phyloP scores from a whole-genome alignment of 1,140 invertebrate genomes.

The Ruditapes philippinarum region DNA sequence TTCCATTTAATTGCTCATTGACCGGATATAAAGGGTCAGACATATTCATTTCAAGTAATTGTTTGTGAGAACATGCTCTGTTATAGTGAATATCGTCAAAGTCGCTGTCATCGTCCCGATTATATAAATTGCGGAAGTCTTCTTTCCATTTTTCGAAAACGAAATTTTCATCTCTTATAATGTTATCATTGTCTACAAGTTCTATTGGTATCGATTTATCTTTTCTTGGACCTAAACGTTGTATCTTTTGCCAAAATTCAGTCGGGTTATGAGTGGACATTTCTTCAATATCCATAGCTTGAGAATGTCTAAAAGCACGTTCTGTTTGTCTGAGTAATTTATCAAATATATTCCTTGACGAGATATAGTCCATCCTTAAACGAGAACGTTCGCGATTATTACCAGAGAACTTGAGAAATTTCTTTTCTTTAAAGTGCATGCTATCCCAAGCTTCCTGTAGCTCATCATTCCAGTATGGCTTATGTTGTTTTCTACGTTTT shows the following conservation, averaged over 20 bases:
- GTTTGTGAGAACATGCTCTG: background rate
- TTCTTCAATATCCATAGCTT: slow-evolving; percentile 41
- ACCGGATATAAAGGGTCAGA: background rate
- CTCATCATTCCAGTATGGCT: slow-evolving; percentile 15
- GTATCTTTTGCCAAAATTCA: slow-evolving; percentile 63
- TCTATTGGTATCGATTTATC: background rate
- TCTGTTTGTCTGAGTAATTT: slow-evolving; percentile 10
- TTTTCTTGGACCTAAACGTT: slow-evolving; percentile 45
- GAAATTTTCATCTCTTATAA: background rate
- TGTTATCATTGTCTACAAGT: background rate
- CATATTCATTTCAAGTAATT: slow-evolving; percentile 14
- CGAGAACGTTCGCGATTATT: too few species aligned
- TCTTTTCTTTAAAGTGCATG: background rate
- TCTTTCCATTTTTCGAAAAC: slow-evolving; percentile 31
- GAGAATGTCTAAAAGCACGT: slow-evolving; percentile 2
- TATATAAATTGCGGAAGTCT: slow-evolving; percentile 27
- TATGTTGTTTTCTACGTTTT: background rate
- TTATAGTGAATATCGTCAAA: background rate
- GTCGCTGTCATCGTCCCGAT: background rate
- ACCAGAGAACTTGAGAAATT: too few species aligned
- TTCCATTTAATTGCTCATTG: background rate
- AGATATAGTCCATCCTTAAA: background rate
- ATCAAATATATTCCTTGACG: slow-evolving; percentile 31
- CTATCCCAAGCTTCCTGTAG: slow-evolving; percentile 32
- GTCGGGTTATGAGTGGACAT: slow-evolving; percentile 50